Evolutionary conservation across 1,140 invertebrate species (phyloP), one percentile per base, ranked within the genome.

Genomic region (Hermetia illucens): DNA sequence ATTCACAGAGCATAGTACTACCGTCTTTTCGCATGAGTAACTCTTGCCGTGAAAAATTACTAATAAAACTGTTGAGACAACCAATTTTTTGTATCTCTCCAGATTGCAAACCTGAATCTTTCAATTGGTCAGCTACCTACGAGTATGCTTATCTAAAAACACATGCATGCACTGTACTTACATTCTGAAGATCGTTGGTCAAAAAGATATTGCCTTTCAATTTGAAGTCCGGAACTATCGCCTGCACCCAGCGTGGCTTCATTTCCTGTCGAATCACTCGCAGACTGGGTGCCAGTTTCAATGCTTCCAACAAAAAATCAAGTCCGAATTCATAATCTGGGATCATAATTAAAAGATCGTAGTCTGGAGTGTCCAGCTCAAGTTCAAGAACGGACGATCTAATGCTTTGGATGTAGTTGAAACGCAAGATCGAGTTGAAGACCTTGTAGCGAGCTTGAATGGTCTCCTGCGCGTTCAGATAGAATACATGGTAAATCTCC

Each of bases 151-250:
- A n/a, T 24, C 15, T 24, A 43, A 34, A 13, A n/a, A n/a, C n/a
- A n/a, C n/a, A n/a, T n/a, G n/a, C n/a, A n/a, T n/a, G n/a, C n/a
- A n/a, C n/a, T n/a, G n/a, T 8, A 51, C 64, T 69, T 63, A 84
- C 82, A 70, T 78, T 75, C 61, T 83, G 78, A 31, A 87, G 62
- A 56, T 79, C 75, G 34, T 77, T 72, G 15, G 80, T 84, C 30
- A 87, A 61, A 30, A 74, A 75, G 34, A 85, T 73, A 46, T 79
- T 81, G 32, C 81, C 81, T 40, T 79, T 74, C 2, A 85, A 63
- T 53, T 70, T 77, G 52, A 86, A 85, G 44, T 77, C 78, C 0
- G 82, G 82, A 42, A 87, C 77, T 5, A 73, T 72, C 1, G 79
- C 79, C 43, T 70, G 70, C 3, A 85, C 76, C 56, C 77, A 72